Base-by-base conservation (phyloP, 2,797 vertebrate species). In the Liparis tanakae region DNA sequence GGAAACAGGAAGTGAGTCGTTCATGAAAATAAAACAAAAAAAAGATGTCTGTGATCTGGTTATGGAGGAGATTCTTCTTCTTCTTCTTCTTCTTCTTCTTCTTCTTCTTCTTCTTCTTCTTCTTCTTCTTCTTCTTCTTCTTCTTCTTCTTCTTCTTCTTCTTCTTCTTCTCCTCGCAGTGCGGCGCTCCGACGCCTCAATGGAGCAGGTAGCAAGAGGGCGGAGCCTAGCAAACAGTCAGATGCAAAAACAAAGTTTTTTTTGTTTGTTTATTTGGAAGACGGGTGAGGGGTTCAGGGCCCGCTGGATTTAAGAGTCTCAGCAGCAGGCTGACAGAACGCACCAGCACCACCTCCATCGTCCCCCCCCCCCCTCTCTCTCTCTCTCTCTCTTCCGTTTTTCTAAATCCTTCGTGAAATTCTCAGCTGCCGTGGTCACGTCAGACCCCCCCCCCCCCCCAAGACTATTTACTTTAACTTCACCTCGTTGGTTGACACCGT, bases 1-100 rank as follows among this genome's bases (percentile, higher is more conserved):
- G 78, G 78, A 81, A 90, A 85, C 62, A 80, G 84, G 86, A 90
- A 84, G 77, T 76, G 13, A 51, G 41, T 67, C 4, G 20, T 84
- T 78, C 25, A 30, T 30, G 25, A 30, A 30, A 30, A 30, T 55
- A 74, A 81, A 75, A 79, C 72, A 30, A 30, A 54, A 64, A 36
- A 67, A 72, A 65, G 65, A 82, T 67, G 76, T 75, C 72, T 76
- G 79, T 80, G 78, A 72, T 53, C 65, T 54, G 64, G 62, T 77
- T 17, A 41, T 13, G 18, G 17, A 43, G 25, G 4, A 30, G 25
- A 2, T 2, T 30, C 39, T 8, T 39, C 39, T 8, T 10, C 39
- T 41, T 41, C 2, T 13, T 12, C 10, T 5, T 41, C 25, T 30
- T 30, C 25, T 30, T 30, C 39, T 39, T 39, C 39, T 39, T 10